phyloP scores from a whole-genome alignment of 2,113 vertebrate genomes.

The human (Homo sapiens) region GRCh38 chr1:160627501-160628000 shows the following conservation, averaged over 20 bases:
- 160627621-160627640: background rate
- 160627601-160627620: background rate
- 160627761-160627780: background rate
- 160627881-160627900: too few species aligned
- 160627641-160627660: background rate
- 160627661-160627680: background rate
- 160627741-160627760: background rate
- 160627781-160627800: background rate
- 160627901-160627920: too few species aligned
- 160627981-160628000: too few species aligned
- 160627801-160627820: background rate
- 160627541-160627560: background rate
- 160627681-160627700: background rate
- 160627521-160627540: background rate
- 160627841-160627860: too few species aligned
- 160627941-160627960: too few species aligned
- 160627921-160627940: too few species aligned
- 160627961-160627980: too few species aligned
- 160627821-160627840: too few species aligned
- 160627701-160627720: background rate
- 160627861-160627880: too few species aligned
- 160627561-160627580: background rate
- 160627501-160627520: background rate
- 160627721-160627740: background rate
- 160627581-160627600: background rate